Evolutionary conservation across 1,140 invertebrate species (phyloP), one percentile per base, ranked within the genome.

Genomic region (Belonocnema kinseyi): DNA sequence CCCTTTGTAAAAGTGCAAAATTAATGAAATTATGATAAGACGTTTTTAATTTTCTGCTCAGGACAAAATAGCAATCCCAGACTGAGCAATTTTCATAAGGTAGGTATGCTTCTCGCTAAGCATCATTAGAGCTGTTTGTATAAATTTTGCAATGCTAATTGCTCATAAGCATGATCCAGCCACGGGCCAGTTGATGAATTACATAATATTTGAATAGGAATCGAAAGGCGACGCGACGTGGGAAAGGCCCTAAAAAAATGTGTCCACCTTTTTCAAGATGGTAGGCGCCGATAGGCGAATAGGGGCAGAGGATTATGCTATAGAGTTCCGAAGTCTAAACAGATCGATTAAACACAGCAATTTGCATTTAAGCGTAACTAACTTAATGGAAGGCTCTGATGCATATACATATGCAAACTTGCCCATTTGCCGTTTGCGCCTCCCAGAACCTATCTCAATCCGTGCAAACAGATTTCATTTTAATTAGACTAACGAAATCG

Each of bases 291-390:
- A 17, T 66, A 66, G 50, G 72, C 73, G 53, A 73, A 80, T 76
- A 82, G 79, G 77, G 78, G 77, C 11, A 46, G 40, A 46, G 40
- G 84, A 85, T 85, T 86, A 86, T 83, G 74, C 81, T 78, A 78
- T 74, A 76, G 73, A 77, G 66, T 77, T 50, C 26, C 83, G 58
- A 80, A 74, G 79, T 84, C 79, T 79, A 86, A 87, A 85, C 77
- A 78, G 83, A 87, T 87, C 83, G 86, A 88, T 88, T 88, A 88
- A 86, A 76, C 80, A 81, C 80, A 83, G 86, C 84, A 85, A 90
- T 90, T 90, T 90, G 87, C 89, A 90, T 90, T 89, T 90, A 90
- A 90, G 89, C 88, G 88, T 90, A 90, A 90, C 88, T 90, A 90
- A 89, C 87, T 89, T 89, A 86, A 88, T 88, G 83, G 84, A 58